phyloP scores from a whole-genome alignment of 2,888 invertebrate genomes.

The Mythimna albipuncta region DNA sequence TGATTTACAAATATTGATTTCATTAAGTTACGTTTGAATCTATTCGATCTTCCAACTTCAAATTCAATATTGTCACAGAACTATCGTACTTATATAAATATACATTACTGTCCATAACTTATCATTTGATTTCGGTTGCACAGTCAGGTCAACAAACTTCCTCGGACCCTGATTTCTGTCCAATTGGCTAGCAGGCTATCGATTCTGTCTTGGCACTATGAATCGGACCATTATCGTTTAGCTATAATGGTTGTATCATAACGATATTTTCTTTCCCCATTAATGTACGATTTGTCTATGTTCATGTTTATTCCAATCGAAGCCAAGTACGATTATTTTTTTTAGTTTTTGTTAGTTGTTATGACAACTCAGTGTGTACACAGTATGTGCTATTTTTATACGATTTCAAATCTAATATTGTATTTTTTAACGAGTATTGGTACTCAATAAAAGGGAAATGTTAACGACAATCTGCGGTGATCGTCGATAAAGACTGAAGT shows the following conservation, averaged over 20 bases:
- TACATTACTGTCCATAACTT: neutral
- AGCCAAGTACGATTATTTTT: conserved; percentile 15
- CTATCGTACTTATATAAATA: neutral
- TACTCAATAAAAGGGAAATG: too few relatives aligned
- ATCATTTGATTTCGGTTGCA: conserved; percentile 34
- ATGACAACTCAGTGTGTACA: conserved; percentile 31
- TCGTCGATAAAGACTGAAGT: too few relatives aligned
- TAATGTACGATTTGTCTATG: conserved; percentile 32
- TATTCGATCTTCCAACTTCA: neutral
- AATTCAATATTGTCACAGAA: conserved; percentile 10
- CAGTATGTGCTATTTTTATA: conserved; percentile 3
- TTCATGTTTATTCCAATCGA: conserved; percentile 11
- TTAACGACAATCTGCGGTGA: too few relatives aligned
- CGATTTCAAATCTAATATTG: too few relatives aligned
- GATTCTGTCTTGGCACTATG: conserved; percentile 48
- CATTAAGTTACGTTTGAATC: neutral
- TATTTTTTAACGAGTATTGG: too few relatives aligned
- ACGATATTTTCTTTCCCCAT: conserved; percentile 41
- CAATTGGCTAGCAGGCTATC: conserved; percentile 42
- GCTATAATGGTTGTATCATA: conserved; percentile 50
- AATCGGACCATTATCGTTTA: conserved; percentile 46
- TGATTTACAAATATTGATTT: neutral
- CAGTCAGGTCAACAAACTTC: conserved; percentile 22
- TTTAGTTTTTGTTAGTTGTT: conserved; percentile 28
- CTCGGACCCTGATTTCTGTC: conserved; percentile 22